phyloP scores from a whole-genome alignment of 1,140 invertebrate genomes.

The Drosophila burlai region DNA sequence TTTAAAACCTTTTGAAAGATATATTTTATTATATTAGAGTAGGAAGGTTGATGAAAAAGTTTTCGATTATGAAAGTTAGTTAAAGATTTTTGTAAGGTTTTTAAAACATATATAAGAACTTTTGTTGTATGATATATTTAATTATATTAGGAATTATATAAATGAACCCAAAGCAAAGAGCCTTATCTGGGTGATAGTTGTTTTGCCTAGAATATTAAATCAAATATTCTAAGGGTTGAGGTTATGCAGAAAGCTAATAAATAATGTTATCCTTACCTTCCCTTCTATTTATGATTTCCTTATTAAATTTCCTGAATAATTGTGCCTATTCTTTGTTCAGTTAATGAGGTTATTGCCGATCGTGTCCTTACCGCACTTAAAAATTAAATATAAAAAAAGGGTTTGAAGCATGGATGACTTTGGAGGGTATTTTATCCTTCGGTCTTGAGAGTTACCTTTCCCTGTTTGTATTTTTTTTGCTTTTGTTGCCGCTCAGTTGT shows the following conservation, averaged over 20 bases:
- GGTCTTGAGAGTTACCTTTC: conserved; percentile 17
- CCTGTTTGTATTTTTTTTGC: conserved; percentile 6
- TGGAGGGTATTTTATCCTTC: conserved; percentile 23
- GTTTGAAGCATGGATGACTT: neutral
- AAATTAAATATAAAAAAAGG: conserved; percentile 3
- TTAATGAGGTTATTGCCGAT: neutral
- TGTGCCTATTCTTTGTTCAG: neutral
- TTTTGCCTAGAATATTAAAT: neutral
- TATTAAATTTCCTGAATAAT: neutral
- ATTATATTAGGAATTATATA: neutral
- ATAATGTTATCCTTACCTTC: neutral
- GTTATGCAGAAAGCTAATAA: neutral
- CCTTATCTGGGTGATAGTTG: neutral
- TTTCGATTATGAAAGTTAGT: no score
- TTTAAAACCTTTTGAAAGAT: neutral
- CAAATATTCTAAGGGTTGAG: neutral
- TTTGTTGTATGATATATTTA: neutral
- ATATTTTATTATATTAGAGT: no score
- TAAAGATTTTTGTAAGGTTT: no score
- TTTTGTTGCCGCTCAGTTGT: conserved; percentile 19
- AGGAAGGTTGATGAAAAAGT: no score
- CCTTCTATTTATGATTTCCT: neutral
- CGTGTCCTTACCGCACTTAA: conserved; percentile 1
- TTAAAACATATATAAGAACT: no score
- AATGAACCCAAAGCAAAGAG: neutral